These are phyloP conservation scores for Pachycephala philippinensis DNA, from an alignment of 2,113 vertebrate genomes.

Conservation along the genomic window DNA sequence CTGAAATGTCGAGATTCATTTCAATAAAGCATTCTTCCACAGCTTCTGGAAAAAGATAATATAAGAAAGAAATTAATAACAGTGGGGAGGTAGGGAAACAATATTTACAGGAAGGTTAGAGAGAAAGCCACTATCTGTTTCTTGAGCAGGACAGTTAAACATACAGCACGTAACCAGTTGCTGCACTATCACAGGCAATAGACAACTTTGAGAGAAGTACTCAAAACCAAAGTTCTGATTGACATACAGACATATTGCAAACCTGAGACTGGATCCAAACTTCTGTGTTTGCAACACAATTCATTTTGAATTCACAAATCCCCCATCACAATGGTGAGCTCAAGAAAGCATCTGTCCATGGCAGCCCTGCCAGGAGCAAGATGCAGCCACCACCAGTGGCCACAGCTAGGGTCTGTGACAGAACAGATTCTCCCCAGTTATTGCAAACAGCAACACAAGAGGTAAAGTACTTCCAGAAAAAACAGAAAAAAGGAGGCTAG, in stretches of 20 bases:
- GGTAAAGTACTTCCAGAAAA: background rate
- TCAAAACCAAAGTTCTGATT: background rate
- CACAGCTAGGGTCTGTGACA: background rate
- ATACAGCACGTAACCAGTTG: background rate
- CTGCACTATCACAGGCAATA: background rate
- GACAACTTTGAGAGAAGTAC: background rate
- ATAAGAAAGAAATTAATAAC: background rate
- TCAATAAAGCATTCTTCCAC: constrained; percentile 42
- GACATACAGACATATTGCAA: background rate
- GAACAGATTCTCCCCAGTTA: background rate
- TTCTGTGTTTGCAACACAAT: background rate
- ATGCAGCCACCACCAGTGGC: background rate
- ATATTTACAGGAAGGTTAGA: background rate
- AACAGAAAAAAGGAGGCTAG: background rate
- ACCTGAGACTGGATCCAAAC: background rate
- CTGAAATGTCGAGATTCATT: constrained; percentile 28
- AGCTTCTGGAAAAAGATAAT: constrained; percentile 18
- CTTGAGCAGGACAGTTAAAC: background rate
- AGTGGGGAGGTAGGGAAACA: background rate
- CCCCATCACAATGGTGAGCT: background rate
- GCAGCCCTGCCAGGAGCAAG: background rate
- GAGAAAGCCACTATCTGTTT: background rate
- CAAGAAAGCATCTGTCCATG: background rate
- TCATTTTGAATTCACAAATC: background rate
- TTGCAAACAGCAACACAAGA: rapidly evolving